Evolutionary conservation across 2,797 vertebrate species (phyloP).

Genomic region (Phaenicophaeus curvirostris): DNA sequence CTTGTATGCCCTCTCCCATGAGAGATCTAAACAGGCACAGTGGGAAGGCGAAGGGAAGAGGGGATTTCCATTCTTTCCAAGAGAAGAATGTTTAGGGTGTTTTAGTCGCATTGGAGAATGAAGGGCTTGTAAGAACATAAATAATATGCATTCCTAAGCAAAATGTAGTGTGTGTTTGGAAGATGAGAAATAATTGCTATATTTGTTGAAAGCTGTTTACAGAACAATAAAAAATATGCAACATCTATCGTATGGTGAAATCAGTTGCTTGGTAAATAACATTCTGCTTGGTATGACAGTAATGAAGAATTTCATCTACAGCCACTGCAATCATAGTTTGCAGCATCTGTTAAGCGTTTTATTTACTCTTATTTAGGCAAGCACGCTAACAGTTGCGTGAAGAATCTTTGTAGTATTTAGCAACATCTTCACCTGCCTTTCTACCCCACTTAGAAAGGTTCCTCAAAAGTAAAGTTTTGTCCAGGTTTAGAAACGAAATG

Average conservation of each 20-base stretch:
- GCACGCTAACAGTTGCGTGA: neutral
- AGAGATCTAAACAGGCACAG: neutral
- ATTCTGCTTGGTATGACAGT: constrained; percentile 33
- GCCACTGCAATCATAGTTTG: constrained; percentile 7
- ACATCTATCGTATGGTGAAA: constrained; percentile 17
- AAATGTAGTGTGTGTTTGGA: constrained; percentile 5
- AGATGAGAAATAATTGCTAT: constrained; percentile 26
- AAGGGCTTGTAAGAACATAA: neutral
- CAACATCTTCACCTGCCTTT: neutral
- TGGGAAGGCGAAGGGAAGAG: neutral
- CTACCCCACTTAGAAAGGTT: neutral
- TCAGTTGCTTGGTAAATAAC: constrained; percentile 57
- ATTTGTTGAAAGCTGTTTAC: constrained; percentile 53
- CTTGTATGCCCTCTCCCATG: neutral
- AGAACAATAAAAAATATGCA: neutral
- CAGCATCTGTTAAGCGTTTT: constrained; percentile 38
- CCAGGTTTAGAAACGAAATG: neutral
- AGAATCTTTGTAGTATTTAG: neutral
- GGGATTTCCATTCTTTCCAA: neutral
- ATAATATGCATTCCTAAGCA: constrained; percentile 38
- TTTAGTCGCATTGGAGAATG: constrained; percentile 23
- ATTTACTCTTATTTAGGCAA: constrained; percentile 23
- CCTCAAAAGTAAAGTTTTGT: neutral
- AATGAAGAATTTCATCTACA: constrained; percentile 55
- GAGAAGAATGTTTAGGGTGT: neutral